Evolutionary conservation across 2,797 vertebrate genomes (phyloP).

Genomic region (Alectoris magna): DNA sequence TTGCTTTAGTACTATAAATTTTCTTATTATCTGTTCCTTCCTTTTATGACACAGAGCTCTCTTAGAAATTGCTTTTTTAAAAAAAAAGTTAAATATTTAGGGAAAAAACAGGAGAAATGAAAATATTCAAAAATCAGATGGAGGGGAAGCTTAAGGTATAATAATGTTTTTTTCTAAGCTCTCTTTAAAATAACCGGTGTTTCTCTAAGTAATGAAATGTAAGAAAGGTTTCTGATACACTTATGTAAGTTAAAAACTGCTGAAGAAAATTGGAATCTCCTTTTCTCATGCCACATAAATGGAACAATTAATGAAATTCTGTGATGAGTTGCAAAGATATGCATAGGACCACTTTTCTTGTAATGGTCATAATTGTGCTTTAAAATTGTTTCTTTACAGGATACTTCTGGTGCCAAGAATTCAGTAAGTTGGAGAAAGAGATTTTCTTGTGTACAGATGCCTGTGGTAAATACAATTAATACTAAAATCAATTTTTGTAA

Average conservation of each 20-base stretch:
- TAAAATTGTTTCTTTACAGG: not conserved
- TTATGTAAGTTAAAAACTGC: not conserved
- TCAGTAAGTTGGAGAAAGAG: not conserved
- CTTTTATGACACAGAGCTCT: not conserved
- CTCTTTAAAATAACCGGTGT: not conserved
- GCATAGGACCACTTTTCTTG: not conserved
- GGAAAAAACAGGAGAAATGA: not conserved
- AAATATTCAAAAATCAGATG: not conserved
- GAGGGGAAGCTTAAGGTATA: not conserved
- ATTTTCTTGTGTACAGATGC: not conserved
- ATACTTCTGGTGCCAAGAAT: not conserved
- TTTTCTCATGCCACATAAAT: not conserved
- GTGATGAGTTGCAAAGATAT: not conserved
- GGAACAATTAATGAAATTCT: not conserved
- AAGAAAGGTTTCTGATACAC: rapidly evolving
- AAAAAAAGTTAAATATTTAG: too few relatives aligned
- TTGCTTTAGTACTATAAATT: not conserved
- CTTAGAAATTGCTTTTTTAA: not conserved
- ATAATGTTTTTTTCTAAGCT: rapidly evolving
- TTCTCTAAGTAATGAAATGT: not conserved
- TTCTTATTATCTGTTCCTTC: not conserved
- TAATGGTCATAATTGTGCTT: not conserved
- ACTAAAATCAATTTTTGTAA: not conserved
- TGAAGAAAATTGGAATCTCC: not conserved
- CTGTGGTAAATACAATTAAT: not conserved